Evolutionary conservation across 2,888 invertebrate genomes (phyloP), one percentile per base, ranked within the genome.

Genomic region (Morpho deidamia): DNA sequence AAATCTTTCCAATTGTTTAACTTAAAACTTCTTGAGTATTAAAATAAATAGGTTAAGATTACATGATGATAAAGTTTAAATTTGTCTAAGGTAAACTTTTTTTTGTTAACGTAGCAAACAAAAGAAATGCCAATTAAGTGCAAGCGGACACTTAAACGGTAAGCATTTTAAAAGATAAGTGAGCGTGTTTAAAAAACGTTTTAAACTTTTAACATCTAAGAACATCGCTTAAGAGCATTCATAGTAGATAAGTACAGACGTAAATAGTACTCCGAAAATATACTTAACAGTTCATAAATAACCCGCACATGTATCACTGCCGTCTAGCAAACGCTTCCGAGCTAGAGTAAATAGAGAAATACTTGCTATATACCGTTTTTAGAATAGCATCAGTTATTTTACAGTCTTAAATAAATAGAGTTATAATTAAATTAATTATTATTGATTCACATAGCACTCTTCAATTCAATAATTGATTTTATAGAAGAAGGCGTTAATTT

Each of bases 211-310:
- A 55, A 49, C 56, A 43, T 51, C 41, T 51, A 57, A 60, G 54
- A 53, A 51, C 23, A 50, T 51, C 53, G 54, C 53, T 62, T 65
- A 55, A 61, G 60, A 63, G 55, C 63, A 50, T 64, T 56, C 55
- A 56, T 50, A 57, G 56, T 11, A 51, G 56, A 59, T 63, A 58
- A 61, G 59, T 63, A 54, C 53, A 35, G 54, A 51, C 59, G 56
- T 58, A 64, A 66, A 64, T 62, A 66, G 61, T 55, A 23, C 44
- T 55, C 59, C 63, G 51, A 61, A 66, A 61, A 63, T 63, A 62
- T 47, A 50, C 52, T 43, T 38, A 44, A 49, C 51, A 55, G 55
- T 49, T 58, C 58, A 60, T 58, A 59, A 58, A 56, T 58, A 55
- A 49, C 43, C 38, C 45, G 40, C 45, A 50, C 60, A 48, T 54